Evolutionary conservation across 2,113 vertebrate genomes (phyloP).

Genomic region (Rousettus leschenaultii): DNA sequence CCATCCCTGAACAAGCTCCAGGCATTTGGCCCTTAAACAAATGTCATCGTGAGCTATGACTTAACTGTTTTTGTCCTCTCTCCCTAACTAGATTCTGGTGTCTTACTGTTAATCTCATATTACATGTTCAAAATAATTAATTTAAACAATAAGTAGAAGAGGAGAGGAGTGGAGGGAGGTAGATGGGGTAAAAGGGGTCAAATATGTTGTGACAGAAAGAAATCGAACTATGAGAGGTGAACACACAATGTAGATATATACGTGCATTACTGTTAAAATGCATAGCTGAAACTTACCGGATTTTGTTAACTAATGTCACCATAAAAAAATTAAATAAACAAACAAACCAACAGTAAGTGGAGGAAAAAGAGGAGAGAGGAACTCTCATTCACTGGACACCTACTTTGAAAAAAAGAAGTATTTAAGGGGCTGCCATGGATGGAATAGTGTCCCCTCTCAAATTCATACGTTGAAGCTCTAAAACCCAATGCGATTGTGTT

Average conservation of each 20-base stretch:
- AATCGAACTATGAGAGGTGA: too few relatives aligned
- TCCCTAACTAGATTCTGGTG: not conserved
- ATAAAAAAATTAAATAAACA: too few relatives aligned
- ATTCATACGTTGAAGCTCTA: not conserved
- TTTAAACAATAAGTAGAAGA: not conserved
- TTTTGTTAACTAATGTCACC: too few relatives aligned
- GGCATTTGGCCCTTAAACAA: slow-evolving; percentile 12
- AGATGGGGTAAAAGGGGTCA: too few relatives aligned
- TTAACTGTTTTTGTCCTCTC: slow-evolving; percentile 2
- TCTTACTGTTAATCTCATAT: not conserved
- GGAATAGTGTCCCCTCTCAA: not conserved
- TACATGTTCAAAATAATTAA: not conserved
- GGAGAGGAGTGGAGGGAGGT: not conserved
- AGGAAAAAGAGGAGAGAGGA: not conserved
- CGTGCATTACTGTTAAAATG: too few relatives aligned
- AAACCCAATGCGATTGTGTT: not conserved
- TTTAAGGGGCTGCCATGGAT: not conserved
- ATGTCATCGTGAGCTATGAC: not conserved
- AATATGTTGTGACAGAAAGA: too few relatives aligned
- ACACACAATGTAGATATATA: too few relatives aligned
- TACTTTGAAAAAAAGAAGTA: not conserved
- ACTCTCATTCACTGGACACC: not conserved
- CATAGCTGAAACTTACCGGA: too few relatives aligned
- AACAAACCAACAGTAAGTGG: not conserved
- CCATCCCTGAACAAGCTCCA: not conserved